phyloP scores from a whole-genome alignment of 2,797 vertebrate genomes.

The Synanceia verrucosa region DNA sequence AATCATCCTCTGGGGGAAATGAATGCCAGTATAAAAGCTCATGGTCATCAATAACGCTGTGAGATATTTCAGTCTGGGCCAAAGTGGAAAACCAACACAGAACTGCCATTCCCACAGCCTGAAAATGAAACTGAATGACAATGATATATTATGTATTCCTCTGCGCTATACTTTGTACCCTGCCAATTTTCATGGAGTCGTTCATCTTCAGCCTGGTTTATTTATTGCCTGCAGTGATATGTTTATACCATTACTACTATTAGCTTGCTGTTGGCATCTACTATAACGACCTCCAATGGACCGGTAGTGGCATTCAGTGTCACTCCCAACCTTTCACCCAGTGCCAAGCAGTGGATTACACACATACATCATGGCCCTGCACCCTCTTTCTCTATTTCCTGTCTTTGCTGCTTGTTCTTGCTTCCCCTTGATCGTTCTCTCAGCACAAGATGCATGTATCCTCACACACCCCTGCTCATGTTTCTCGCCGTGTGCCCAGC shows the following conservation, averaged over 20 bases:
- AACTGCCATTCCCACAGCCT: neutral
- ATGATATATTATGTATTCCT: neutral
- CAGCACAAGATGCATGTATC: conserved; percentile 28
- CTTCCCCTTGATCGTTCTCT: conserved; percentile 31
- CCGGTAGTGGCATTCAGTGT: conserved; percentile 38
- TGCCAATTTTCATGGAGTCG: neutral
- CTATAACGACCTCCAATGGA: conserved; percentile 59
- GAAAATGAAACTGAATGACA: neutral
- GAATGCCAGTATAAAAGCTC: neutral
- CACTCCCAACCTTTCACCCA: conserved; percentile 54
- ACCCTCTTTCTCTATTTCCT: conserved; percentile 2
- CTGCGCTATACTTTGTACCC: neutral
- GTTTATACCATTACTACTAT: conserved; percentile 44
- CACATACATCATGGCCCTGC: conserved; percentile 9
- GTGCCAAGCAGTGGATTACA: conserved; percentile 31
- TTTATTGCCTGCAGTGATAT: conserved; percentile 41
- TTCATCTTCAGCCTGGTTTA: conserved; percentile 29
- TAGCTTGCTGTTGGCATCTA: conserved; percentile 57
- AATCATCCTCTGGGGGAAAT: neutral
- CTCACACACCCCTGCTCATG: conserved; percentile 51
- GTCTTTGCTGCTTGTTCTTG: conserved; percentile 18
- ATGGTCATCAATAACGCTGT: neutral
- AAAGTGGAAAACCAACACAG: neutral
- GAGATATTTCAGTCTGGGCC: neutral
- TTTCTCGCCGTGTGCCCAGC: conserved; percentile 47